A percentile compares a stretch with the other conserved stretches of the same genome.
phyloP scores from a whole-genome alignment of 2,888 invertebrate genomes.

The Phyllotreta striolata region DNA sequence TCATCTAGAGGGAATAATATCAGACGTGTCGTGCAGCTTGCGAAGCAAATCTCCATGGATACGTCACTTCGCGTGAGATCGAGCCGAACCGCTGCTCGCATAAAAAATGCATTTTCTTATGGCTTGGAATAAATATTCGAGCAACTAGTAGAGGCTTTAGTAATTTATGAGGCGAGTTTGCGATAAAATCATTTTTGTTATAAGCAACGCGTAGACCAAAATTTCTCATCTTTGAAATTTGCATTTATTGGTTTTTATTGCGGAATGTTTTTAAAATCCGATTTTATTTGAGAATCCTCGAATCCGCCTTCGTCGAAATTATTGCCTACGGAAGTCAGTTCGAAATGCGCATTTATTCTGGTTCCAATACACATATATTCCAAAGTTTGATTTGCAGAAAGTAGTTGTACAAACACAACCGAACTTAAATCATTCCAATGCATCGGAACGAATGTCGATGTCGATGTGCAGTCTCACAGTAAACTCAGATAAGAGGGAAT shows the following conservation, averaged over 20 bases:
- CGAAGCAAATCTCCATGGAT: slow-evolving; percentile 14
- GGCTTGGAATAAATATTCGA: slow-evolving; percentile 2
- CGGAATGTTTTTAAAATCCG: neutral
- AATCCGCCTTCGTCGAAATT: neutral
- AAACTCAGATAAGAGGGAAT: slow-evolving; percentile 13
- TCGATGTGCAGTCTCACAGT: slow-evolving; percentile 11
- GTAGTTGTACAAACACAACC: slow-evolving; percentile 8
- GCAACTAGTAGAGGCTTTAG: neutral
- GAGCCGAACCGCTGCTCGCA: neutral
- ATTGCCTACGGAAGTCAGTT: slow-evolving; percentile 10
- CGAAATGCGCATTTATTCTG: slow-evolving; percentile 4
- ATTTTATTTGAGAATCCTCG: neutral
- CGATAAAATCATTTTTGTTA: no score
- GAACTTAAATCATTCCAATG: slow-evolving; percentile 14
- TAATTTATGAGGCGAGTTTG: no score
- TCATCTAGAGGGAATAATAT: slow-evolving; percentile 3
- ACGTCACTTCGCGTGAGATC: neutral
- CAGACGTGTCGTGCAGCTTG: slow-evolving; percentile 6
- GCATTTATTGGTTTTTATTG: slow-evolving; percentile 4
- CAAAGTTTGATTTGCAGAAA: slow-evolving; percentile 10
- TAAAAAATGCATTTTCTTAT: slow-evolving; percentile 5
- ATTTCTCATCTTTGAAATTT: neutral
- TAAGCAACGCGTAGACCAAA: no score
- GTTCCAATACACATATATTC: slow-evolving; percentile 7
- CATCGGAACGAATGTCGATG: slow-evolving; percentile 9